phyloP scores from a whole-genome alignment of 1,140 invertebrate genomes.

The Trichogramma pretiosum region DNA sequence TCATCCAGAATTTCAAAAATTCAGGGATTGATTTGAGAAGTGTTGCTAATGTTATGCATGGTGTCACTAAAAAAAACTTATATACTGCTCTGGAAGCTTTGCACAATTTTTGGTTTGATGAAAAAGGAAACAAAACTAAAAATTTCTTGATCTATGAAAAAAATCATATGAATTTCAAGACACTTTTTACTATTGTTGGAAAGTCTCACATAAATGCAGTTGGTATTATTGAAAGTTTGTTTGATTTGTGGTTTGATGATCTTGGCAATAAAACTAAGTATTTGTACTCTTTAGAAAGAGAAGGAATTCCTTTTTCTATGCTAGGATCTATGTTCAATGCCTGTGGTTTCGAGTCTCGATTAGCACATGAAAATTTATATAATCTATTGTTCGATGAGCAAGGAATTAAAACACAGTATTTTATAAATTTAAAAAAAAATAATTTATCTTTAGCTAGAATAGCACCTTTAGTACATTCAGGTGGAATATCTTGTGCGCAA shows the following conservation, averaged over 20 bases:
- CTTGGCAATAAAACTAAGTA: slow-evolving; percentile 22
- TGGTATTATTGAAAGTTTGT: slow-evolving; percentile 17
- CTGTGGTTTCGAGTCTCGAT: neutral
- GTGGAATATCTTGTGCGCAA: slow-evolving; percentile 18
- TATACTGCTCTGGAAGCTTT: slow-evolving; percentile 7
- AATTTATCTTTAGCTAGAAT: slow-evolving; percentile 1
- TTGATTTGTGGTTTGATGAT: slow-evolving; percentile 23
- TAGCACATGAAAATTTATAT: slow-evolving; percentile 9
- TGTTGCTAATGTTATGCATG: slow-evolving; percentile 9
- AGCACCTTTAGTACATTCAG: neutral
- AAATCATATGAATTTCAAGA: slow-evolving; percentile 18
- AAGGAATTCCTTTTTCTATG: slow-evolving; percentile 18
- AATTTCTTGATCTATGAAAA: slow-evolving; percentile 22
- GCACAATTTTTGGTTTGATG: slow-evolving; percentile 23
- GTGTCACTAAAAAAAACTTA: neutral
- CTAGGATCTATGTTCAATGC: slow-evolving; percentile 24
- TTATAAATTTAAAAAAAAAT: slow-evolving; percentile 4
- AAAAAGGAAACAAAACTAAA: slow-evolving; percentile 21
- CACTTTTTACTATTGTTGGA: slow-evolving; percentile 9
- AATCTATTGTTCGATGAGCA: slow-evolving; percentile 11
- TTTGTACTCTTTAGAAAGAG: slow-evolving; percentile 21
- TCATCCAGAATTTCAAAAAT: slow-evolving; percentile 1
- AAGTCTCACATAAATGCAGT: slow-evolving; percentile 19
- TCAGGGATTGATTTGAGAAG: slow-evolving; percentile 4
- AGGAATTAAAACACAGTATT: neutral